phyloP scores from a whole-genome alignment of 2,113 vertebrate genomes.

The Brachyhypopomus gauderio region DNA sequence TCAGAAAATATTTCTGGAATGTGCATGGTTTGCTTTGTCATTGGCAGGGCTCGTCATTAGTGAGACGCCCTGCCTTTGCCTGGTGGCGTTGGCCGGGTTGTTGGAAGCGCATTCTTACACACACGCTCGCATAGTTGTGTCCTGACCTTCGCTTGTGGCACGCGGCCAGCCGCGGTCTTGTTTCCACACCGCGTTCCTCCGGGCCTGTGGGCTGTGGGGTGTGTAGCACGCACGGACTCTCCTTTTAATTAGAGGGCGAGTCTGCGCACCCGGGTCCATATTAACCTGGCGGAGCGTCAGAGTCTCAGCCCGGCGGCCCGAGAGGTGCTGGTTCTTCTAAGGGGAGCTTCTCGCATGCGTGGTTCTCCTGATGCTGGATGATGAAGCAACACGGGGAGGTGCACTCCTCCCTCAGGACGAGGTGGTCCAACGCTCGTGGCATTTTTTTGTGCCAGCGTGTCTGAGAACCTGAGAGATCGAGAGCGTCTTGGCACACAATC shows the following conservation, averaged over 20 bases:
- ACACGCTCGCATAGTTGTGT: constrained; percentile 14
- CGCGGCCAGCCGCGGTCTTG: constrained; percentile 30
- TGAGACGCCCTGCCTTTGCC: not conserved
- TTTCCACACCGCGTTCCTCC: constrained; percentile 37
- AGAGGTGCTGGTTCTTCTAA: constrained; percentile 55
- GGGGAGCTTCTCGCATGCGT: not conserved
- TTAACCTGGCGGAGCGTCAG: constrained; percentile 57
- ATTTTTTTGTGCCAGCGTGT: constrained; percentile 38
- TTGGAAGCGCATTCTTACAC: constrained; percentile 40
- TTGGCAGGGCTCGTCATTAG: not conserved
- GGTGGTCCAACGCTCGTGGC: not conserved
- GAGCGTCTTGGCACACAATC: constrained; percentile 7
- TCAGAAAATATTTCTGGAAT: constrained; percentile 19
- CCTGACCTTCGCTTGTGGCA: constrained; percentile 46
- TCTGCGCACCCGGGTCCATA: constrained; percentile 35
- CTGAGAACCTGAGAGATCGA: not conserved
- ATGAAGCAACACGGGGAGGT: constrained; percentile 67
- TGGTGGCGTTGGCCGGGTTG: constrained; percentile 9
- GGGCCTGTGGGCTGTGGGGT: constrained; percentile 15
- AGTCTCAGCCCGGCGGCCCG: constrained; percentile 55
- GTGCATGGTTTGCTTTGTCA: not conserved
- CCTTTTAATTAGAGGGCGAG: constrained; percentile 49
- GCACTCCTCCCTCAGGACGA: constrained; percentile 62
- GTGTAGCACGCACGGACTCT: constrained; percentile 37
- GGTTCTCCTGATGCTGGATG: constrained; percentile 66